These are phyloP conservation scores for Cotesia chilonis DNA, from an alignment of 1,140 invertebrate genomes.

Conservation along the genomic window DNA sequence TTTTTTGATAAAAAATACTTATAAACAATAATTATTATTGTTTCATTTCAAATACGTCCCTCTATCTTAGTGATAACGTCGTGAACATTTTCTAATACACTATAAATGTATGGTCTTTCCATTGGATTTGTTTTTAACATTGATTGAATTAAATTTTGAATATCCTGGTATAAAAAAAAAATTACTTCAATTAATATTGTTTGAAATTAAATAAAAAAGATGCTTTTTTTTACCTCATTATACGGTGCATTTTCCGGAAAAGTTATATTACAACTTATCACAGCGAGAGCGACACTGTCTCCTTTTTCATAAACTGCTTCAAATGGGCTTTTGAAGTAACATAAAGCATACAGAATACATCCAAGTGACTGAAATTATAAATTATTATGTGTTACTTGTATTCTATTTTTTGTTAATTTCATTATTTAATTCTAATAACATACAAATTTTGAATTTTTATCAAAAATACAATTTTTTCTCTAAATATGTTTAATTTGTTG, in stretches of 20 bases:
- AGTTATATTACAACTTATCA: constrained; percentile 78
- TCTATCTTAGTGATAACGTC: constrained; percentile 69
- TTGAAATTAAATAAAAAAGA: constrained; percentile 3
- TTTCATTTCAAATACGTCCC: constrained; percentile 59
- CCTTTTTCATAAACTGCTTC: constrained; percentile 86
- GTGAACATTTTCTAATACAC: constrained; percentile 71
- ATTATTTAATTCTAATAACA: too few species aligned
- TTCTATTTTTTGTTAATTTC: too few species aligned
- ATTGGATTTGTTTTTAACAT: constrained; percentile 80
- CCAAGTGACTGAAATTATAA: constrained; percentile 76
- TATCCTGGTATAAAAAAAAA: constrained; percentile 66
- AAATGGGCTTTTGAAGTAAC: constrained; percentile 87
- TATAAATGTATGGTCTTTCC: constrained; percentile 79
- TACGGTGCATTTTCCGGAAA: constrained; percentile 78
- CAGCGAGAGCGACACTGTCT: constrained; percentile 86
- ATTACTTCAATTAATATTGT: constrained; percentile 32
- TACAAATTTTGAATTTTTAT: too few species aligned
- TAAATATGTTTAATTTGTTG: too few species aligned
- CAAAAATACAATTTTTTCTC: too few species aligned
- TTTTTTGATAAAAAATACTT: too few species aligned
- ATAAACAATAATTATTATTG: not conserved
- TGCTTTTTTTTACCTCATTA: constrained; percentile 65
- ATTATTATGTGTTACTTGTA: not conserved
- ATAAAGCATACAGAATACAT: constrained; percentile 85
- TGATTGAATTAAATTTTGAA: constrained; percentile 75